These are phyloP conservation scores for Sylvilagus floridanus DNA, from an alignment of 2,797 vertebrate genomes.

Conservation along the genomic window DNA sequence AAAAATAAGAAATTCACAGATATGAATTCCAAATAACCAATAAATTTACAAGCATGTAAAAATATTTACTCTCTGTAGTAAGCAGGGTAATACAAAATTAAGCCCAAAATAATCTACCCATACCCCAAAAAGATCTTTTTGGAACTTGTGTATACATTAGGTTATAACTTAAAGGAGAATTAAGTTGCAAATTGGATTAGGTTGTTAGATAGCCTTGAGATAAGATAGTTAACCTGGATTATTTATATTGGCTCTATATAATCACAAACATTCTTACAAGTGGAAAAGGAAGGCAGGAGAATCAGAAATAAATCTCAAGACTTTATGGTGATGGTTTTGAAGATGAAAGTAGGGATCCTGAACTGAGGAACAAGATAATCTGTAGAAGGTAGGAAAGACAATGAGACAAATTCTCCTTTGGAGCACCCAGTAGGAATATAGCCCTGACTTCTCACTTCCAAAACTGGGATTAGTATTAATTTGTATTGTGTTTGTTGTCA, in stretches of 20 bases:
- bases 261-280: neutral
- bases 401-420: neutral
- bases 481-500: neutral
- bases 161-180: neutral
- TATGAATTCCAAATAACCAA: constrained; percentile 15
- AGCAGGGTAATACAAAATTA: neutral
- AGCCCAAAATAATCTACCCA: neutral
- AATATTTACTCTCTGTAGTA: neutral
- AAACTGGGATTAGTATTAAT: neutral
- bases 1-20: neutral
- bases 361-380: neutral
- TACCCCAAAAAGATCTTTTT: neutral
- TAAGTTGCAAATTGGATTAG: neutral
- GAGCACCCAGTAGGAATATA: neutral
- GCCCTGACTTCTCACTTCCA: neutral
- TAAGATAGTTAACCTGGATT: constrained; percentile 36
- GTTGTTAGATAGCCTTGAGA: neutral
- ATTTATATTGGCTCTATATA: neutral
- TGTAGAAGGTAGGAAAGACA: neutral
- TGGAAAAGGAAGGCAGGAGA: neutral
- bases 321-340: neutral
- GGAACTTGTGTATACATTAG: neutral
- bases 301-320: neutral
- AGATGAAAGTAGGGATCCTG: neutral
- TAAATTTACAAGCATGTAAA: neutral